Evolutionary conservation across 2,797 vertebrate genomes (phyloP).

Genomic region (Euphonia xanthogaster): DNA sequence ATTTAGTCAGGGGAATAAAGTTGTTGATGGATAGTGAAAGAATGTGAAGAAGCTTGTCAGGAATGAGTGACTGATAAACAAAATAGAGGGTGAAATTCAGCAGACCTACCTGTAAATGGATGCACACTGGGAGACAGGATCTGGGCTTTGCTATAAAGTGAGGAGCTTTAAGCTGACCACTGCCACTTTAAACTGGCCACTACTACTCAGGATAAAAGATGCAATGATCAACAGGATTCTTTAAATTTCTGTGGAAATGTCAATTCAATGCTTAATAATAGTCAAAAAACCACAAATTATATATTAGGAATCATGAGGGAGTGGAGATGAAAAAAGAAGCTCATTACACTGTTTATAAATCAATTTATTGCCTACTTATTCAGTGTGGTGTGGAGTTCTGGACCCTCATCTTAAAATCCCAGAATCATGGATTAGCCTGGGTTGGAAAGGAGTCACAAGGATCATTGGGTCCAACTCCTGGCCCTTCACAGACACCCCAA

Average conservation of each 20-base stretch:
- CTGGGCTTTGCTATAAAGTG: not conserved
- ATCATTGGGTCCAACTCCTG: rapidly evolving
- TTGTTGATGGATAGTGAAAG: not conserved
- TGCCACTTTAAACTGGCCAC: not conserved
- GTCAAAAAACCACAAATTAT: rapidly evolving
- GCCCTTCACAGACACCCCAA: not conserved
- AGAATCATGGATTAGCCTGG: not conserved
- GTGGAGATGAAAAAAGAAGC: not conserved
- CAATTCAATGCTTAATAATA: not conserved
- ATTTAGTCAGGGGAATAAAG: not conserved
- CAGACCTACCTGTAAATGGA: not conserved
- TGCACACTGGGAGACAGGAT: not conserved
- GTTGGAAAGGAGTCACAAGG: not conserved
- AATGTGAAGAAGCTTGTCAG: not conserved
- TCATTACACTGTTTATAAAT: not conserved
- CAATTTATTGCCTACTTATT: not conserved
- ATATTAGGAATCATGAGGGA: not conserved
- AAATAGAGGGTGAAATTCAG: not conserved
- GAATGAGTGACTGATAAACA: not conserved
- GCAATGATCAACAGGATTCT: not conserved
- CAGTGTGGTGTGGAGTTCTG: not conserved
- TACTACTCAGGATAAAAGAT: not conserved
- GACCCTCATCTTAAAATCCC: not conserved
- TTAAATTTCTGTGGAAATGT: not conserved
- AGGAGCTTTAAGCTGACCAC: not conserved